A percentile compares a stretch with the other conserved stretches of the same genome.
Evolutionary conservation across 2,888 invertebrate species (phyloP).

Genomic region (Argyresthia albistria): DNA sequence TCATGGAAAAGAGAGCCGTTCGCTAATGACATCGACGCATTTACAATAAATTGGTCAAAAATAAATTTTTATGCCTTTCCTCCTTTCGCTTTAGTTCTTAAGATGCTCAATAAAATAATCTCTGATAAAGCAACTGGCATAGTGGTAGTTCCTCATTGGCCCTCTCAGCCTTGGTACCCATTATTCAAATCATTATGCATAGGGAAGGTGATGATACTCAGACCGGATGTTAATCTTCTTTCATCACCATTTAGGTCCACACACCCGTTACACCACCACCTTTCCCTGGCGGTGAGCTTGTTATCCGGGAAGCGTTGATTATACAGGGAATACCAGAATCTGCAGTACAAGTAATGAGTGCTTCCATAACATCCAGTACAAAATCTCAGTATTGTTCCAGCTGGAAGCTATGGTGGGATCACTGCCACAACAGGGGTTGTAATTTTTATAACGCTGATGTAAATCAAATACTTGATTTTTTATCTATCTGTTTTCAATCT

Average conservation of each 20-base stretch:
- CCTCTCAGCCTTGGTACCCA: constrained; percentile 22
- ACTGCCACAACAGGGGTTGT: too few relatives aligned
- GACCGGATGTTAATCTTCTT: constrained; percentile 5
- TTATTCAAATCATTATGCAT: constrained; percentile 11
- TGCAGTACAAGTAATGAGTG: too few relatives aligned
- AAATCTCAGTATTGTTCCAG: too few relatives aligned
- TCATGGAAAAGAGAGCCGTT: too few relatives aligned
- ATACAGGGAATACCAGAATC: too few relatives aligned
- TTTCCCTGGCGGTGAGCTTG: constrained; percentile 7
- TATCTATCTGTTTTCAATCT: not conserved
- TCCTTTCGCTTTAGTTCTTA: constrained; percentile 16
- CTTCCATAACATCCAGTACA: too few relatives aligned
- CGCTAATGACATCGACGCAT: too few relatives aligned
- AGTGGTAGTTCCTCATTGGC: constrained; percentile 22
- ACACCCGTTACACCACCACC: constrained; percentile 6
- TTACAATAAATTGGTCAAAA: too few relatives aligned
- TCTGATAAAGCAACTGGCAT: constrained; percentile 20
- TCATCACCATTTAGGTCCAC: constrained; percentile 6
- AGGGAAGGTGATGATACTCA: constrained; percentile 6
- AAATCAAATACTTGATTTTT: not conserved
- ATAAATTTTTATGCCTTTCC: too few relatives aligned
- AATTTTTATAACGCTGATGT: too few relatives aligned
- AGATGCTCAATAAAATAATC: constrained; percentile 20
- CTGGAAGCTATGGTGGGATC: too few relatives aligned
- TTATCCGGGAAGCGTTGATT: constrained; percentile 9